Conservation (phyloP, 2,797 vertebrate species). For the Enteromius unitaeniatus region DNA sequence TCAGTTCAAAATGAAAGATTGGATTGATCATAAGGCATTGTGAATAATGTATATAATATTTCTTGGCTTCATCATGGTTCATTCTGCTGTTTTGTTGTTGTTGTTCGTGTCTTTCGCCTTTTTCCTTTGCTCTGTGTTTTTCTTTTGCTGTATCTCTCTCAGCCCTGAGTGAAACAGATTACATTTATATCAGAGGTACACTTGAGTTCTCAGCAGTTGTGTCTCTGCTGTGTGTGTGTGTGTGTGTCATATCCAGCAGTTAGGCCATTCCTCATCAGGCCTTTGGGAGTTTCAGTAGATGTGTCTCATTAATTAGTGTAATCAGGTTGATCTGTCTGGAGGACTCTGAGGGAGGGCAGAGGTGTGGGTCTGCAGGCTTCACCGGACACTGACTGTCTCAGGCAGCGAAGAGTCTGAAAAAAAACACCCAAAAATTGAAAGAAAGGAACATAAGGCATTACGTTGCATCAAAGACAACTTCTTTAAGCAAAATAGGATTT, state of each 20-base stretch:
- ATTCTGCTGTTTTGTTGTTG: too few relatives aligned
- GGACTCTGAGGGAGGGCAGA: slow-evolving; percentile 54
- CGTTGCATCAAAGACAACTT: too few relatives aligned
- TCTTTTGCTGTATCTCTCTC: neutral
- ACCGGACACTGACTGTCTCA: neutral
- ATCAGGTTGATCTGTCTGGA: slow-evolving; percentile 65
- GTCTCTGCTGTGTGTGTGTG: neutral
- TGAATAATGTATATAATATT: too few relatives aligned
- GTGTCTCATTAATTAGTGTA: slow-evolving; percentile 75
- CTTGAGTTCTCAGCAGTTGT: slow-evolving; percentile 11
- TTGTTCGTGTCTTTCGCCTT: neutral
- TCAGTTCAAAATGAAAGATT: too few relatives aligned
- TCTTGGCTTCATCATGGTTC: too few relatives aligned
- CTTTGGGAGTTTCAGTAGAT: slow-evolving; percentile 39
- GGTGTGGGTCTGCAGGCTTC: slow-evolving; percentile 48
- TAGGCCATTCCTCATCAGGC: slow-evolving; percentile 28
- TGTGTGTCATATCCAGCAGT: slow-evolving; percentile 23
- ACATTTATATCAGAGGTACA: slow-evolving; percentile 2
- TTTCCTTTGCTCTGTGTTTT: neutral
- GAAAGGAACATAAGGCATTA: too few relatives aligned
- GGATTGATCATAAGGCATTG: too few relatives aligned
- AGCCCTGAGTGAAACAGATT: neutral
- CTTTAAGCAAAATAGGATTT: too few relatives aligned
- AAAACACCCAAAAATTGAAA: too few relatives aligned
- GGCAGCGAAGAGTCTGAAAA: neutral